Conservation (phyloP, 1,140 invertebrate genomes). For the Archivesica marissinica region DNA sequence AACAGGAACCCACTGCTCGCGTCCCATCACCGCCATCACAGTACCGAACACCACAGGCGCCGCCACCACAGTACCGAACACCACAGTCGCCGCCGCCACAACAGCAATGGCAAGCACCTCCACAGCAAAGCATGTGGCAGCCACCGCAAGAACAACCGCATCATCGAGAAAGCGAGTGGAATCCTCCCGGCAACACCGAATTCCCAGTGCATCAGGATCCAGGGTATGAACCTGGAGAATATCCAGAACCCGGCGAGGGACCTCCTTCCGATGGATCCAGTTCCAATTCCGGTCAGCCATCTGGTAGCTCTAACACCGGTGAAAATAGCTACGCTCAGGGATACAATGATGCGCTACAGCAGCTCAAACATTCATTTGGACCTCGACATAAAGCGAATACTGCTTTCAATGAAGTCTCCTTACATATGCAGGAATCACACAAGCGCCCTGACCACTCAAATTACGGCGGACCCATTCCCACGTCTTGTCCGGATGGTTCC, state of each 20-base stretch:
- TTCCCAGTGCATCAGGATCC: not conserved
- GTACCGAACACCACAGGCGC: not conserved
- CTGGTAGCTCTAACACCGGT: not conserved
- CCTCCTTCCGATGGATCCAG: too few species aligned
- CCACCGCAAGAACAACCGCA: not conserved
- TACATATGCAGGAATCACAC: conserved; percentile 19
- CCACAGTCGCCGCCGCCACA: not conserved
- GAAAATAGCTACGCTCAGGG: conserved; percentile 39
- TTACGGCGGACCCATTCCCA: conserved; percentile 26
- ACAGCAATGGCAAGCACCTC: not conserved
- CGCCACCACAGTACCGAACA: not conserved
- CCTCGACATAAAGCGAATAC: not conserved
- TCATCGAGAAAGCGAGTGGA: not conserved
- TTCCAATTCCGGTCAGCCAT: not conserved
- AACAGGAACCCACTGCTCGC: not conserved
- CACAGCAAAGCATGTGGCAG: conserved; percentile 9
- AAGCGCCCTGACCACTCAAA: not conserved
- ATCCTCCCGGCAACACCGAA: not conserved
- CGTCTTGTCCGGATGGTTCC: conserved; percentile 65
- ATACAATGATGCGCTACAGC: conserved; percentile 42
- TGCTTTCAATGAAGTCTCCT: conserved; percentile 21
- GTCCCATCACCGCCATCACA: not conserved
- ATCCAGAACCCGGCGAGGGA: conserved; percentile 36
- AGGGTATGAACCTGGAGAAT: conserved; percentile 54
- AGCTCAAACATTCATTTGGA: conserved; percentile 35